These are phyloP conservation scores for Phocoena sinus DNA, from an alignment of 2,113 vertebrate species.

Conservation along the genomic window DNA sequence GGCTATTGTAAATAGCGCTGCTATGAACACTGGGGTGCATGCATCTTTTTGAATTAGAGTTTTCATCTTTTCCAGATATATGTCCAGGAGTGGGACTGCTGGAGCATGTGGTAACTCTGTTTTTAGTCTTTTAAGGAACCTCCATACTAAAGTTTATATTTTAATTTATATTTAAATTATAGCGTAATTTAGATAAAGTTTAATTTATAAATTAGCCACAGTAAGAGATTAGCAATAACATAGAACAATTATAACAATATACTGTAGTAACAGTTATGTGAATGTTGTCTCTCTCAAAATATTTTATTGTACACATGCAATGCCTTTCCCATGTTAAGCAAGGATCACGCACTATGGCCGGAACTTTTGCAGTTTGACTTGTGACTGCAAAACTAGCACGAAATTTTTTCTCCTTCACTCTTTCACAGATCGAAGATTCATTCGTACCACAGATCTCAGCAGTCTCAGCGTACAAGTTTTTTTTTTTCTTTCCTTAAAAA, in stretches of 20 bases:
- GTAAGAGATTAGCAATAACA: not conserved
- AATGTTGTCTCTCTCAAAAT: not conserved
- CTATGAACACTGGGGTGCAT: not conserved
- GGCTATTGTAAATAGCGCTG: not conserved
- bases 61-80: not conserved
- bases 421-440: not conserved
- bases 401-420: not conserved
- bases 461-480: not conserved
- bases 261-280: not conserved
- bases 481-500: not conserved
- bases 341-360: not conserved
- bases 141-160: not conserved
- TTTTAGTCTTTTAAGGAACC: not conserved
- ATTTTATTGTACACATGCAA: fast-evolving
- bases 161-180: not conserved
- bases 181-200: not conserved
- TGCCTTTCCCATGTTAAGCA: not conserved
- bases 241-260: not conserved
- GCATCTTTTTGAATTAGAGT: not conserved
- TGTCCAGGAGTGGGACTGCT: not conserved
- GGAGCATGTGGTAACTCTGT: too few relatives aligned
- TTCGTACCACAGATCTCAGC: not conserved
- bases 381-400: not conserved
- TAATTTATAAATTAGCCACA: not conserved
- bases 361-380: not conserved